Percentiles rank a stretch among this genome's conserved stretches.
Conservation (phyloP, 2,113 vertebrate species). For the Siniperca knerii region DNA sequence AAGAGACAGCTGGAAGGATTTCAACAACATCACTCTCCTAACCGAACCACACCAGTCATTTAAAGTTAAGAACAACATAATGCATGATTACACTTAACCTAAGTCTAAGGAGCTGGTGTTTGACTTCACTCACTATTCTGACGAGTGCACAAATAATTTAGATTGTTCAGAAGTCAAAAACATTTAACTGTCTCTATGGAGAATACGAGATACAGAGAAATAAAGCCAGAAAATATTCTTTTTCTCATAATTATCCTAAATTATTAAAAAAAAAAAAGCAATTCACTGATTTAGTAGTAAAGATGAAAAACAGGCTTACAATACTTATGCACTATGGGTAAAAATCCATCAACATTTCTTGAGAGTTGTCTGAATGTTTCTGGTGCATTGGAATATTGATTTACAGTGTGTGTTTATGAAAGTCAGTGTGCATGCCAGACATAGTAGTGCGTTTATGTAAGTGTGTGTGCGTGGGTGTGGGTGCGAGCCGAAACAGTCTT, state of each 20-base stretch:
- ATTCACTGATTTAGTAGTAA: neutral
- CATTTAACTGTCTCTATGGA: conserved; percentile 10
- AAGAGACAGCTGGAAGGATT: conserved; percentile 25
- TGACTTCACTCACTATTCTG: neutral
- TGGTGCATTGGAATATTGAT: neutral
- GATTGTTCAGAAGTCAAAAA: conserved; percentile 35
- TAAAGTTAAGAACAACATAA: conserved; percentile 29
- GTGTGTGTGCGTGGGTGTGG: conserved; percentile 6
- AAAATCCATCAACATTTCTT: conserved; percentile 1
- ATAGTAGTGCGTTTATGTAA: neutral
- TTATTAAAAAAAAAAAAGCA: neutral
- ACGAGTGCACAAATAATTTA: conserved; percentile 19
- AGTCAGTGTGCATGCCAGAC: conserved; percentile 17
- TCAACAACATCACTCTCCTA: conserved; percentile 26
- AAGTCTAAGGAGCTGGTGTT: conserved; percentile 4
- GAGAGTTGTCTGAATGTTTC: conserved; percentile 6
- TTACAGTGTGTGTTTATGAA: conserved; percentile 18
- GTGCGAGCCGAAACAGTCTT: conserved; percentile 41
- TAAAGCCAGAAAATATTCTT: neutral
- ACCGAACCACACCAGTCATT: conserved; percentile 17
- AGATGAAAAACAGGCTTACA: conserved; percentile 13
- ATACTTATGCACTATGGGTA: neutral
- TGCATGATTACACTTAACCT: conserved; percentile 34
- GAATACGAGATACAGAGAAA: conserved; percentile 18
- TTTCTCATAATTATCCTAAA: neutral